Evolutionary conservation across 2,113 vertebrate genomes (phyloP), one percentile per base, ranked within the genome.

Genomic region (Prunella himalayana): DNA sequence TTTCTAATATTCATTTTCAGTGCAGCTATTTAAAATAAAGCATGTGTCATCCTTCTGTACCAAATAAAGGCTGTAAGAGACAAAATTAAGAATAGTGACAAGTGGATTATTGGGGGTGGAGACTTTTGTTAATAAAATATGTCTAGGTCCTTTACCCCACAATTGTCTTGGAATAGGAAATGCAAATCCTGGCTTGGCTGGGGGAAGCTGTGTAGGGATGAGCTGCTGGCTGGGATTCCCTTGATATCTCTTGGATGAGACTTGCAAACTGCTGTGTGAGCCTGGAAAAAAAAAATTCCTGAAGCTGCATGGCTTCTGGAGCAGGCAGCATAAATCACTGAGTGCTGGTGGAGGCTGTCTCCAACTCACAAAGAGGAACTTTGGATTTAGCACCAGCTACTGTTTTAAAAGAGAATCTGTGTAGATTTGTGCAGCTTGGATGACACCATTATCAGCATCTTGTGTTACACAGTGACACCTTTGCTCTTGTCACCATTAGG

Each of bases 21-120:
- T 79, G 83, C 60, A 61, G 85, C 39, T 97, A 86, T 89, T 97
- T 97, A 95, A 95, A 92, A 82, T 71, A 77, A 84, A 86, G 72
- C 71, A 25, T 82, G 71, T 85, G 53, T 95, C 91, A 72, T 84
- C 86, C 76, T 88, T 95, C 96, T 90, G 70, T 69, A 78, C 56
- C 82, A 96, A 94, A 95, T 66, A 90, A 68, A 37, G 76, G 57
- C 31, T 83, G 42, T 22, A 65, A 92, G 84, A 96, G 77, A 75
- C 64, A 84, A 90, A 96, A 82, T 88, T 50, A 82, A 83, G 57
- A 88, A 53, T 22, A 56, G 73, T 19, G 24, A 82, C 56, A 75
- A 84, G 82, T 24, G 45, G 63, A 19, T 84, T 94, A 64, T 70
- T 88, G 54, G 70, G 69, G 6, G 3, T 49, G 72, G 81, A 88